phyloP scores from a whole-genome alignment of 2,113 vertebrate species.

The Genyomyrus donnyi region DNA sequence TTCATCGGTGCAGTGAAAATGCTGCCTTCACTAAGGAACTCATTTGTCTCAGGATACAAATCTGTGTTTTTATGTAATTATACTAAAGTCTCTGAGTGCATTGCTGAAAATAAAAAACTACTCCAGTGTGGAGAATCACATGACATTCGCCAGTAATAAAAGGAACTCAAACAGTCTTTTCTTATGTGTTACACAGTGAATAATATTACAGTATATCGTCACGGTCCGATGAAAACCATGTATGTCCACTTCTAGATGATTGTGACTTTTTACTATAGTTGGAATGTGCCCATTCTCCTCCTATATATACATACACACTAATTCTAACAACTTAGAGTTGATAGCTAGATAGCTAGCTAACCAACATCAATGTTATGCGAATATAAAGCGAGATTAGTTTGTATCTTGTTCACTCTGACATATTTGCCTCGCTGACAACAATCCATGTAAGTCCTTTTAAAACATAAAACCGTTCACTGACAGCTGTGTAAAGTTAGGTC shows the following conservation, averaged over 20 bases:
- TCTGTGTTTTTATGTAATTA: not conserved
- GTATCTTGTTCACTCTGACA: not conserved
- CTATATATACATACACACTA: not conserved
- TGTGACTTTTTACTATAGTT: not conserved
- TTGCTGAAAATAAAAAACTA: not conserved
- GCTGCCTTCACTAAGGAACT: not conserved
- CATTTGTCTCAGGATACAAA: conserved; percentile 14
- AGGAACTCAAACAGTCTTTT: not conserved
- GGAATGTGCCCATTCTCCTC: not conserved
- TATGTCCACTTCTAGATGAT: not conserved
- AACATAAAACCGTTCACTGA: not conserved
- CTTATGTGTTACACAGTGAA: not conserved
- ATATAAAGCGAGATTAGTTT: not conserved
- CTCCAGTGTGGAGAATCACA: not conserved
- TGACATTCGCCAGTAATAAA: not conserved
- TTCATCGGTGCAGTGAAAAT: not conserved
- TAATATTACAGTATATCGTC: not conserved
- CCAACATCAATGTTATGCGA: not conserved
- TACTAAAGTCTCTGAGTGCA: not conserved
- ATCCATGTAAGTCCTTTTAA: not conserved
- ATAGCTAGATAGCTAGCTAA: not conserved
- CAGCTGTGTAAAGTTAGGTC: not conserved
- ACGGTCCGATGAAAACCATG: not conserved
- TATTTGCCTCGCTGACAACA: not conserved
- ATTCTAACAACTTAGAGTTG: not conserved